These are phyloP conservation scores for Limnephilus rhombicus DNA, from an alignment of 2,888 invertebrate genomes.

Conservation along the genomic window DNA sequence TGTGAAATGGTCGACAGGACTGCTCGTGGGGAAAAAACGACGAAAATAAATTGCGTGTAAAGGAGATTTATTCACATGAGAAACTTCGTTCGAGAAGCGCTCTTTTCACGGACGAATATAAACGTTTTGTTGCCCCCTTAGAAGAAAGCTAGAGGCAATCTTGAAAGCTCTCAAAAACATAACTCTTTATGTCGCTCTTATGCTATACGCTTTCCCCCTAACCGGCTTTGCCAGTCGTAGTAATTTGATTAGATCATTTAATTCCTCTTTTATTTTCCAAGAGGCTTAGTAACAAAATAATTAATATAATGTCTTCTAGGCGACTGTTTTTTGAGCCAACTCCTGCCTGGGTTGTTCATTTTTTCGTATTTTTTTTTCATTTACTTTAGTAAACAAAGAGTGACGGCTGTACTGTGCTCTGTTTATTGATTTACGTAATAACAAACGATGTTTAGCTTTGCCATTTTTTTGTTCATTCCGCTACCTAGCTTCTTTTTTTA, in stretches of 20 bases:
- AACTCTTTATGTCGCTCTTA: background rate
- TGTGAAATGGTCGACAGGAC: background rate
- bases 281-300: background rate
- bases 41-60: slow-evolving; percentile 9
- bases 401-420: background rate
- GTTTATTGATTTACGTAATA: background rate
- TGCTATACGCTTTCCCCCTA: background rate
- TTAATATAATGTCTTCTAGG: background rate
- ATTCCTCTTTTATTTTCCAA: background rate
- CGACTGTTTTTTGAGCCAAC: background rate
- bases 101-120: background rate
- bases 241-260: background rate
- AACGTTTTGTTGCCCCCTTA: background rate
- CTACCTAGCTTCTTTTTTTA: background rate
- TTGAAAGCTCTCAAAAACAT: background rate
- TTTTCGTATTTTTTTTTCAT: background rate
- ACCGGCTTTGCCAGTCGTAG: background rate
- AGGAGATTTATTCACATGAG: slow-evolving; percentile 12
- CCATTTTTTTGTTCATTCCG: background rate
- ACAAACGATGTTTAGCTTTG: background rate
- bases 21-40: background rate
- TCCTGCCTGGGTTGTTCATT: too few relatives aligned
- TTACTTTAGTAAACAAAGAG: background rate
- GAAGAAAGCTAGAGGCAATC: background rate
- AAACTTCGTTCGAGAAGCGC: slow-evolving; percentile 1